phyloP scores from a whole-genome alignment of 2,113 vertebrate species.

The Etheostoma cragini region DNA sequence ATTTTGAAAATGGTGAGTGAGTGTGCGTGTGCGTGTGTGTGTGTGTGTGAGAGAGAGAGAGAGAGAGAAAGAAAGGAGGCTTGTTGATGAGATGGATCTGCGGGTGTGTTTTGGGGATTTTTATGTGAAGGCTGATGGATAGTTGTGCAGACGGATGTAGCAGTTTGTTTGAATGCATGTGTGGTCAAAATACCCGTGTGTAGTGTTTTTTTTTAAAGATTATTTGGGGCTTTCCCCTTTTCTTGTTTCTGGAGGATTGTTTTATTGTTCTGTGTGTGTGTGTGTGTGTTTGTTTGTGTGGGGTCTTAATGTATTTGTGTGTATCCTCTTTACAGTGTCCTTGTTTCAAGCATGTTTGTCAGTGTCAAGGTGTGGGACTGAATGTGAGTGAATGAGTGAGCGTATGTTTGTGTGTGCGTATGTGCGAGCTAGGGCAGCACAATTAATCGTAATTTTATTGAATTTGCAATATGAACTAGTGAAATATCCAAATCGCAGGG shows the following conservation, averaged over 20 bases:
- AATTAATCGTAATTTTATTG: no score
- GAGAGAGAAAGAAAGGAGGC: neutral
- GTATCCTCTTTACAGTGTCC: neutral
- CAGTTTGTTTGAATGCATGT: constrained; percentile 5
- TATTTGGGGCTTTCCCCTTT: no score
- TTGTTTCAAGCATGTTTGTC: constrained; percentile 5
- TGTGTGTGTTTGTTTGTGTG: neutral
- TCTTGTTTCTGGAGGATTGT: no score
- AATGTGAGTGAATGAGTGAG: neutral
- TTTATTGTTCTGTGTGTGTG: neutral
- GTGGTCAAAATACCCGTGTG: neutral
- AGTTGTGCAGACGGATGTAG: constrained; percentile 2
- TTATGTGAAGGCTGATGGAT: constrained; percentile 15
- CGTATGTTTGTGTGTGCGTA: neutral
- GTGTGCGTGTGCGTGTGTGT: neutral
- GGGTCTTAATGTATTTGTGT: neutral
- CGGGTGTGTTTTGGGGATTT: constrained; percentile 12
- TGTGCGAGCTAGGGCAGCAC: neutral
- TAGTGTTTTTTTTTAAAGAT: no score
- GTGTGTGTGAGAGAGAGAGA: neutral
- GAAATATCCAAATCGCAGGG: no score
- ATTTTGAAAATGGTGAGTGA: constrained; percentile 21
- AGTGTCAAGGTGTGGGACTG: neutral
- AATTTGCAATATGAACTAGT: no score
- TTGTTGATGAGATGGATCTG: constrained; percentile 28